Conservation (phyloP, 1,140 invertebrate genomes). For the Apis dorsata region DNA sequence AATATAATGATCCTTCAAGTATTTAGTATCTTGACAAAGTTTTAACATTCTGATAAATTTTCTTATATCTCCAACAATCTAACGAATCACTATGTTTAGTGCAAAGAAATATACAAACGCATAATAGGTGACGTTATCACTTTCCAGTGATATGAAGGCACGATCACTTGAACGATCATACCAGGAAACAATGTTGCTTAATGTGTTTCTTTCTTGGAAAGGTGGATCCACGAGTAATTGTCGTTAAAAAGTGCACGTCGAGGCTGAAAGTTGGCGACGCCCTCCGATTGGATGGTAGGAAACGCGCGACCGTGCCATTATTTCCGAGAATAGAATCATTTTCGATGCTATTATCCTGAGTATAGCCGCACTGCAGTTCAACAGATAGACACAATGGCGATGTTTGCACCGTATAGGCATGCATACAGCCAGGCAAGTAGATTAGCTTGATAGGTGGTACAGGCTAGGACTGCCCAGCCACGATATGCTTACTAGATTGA, state of each 20-base stretch:
- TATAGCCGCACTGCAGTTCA: slow-evolving; percentile 64
- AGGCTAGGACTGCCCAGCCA: slow-evolving; percentile 62
- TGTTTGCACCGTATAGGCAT: slow-evolving; percentile 64
- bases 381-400: slow-evolving; percentile 70
- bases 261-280: neutral
- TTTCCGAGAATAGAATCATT: slow-evolving; percentile 71
- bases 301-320: slow-evolving; percentile 53
- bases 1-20: no score
- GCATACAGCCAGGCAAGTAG: slow-evolving; percentile 62
- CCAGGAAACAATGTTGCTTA: neutral
- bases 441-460: slow-evolving; percentile 68
- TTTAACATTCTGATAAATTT: no score
- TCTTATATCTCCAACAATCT: no score
- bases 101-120: no score
- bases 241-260: neutral
- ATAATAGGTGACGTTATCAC: no score
- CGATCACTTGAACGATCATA: neutral
- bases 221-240: neutral
- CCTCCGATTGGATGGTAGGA: neutral
- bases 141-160: neutral
- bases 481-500: slow-evolving; percentile 73
- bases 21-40: no score
- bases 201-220: neutral
- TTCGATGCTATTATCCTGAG: slow-evolving; percentile 69
- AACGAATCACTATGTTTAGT: no score